These are phyloP conservation scores for Indicator indicator DNA, from an alignment of 2,113 vertebrate genomes.

Conservation along the genomic window DNA sequence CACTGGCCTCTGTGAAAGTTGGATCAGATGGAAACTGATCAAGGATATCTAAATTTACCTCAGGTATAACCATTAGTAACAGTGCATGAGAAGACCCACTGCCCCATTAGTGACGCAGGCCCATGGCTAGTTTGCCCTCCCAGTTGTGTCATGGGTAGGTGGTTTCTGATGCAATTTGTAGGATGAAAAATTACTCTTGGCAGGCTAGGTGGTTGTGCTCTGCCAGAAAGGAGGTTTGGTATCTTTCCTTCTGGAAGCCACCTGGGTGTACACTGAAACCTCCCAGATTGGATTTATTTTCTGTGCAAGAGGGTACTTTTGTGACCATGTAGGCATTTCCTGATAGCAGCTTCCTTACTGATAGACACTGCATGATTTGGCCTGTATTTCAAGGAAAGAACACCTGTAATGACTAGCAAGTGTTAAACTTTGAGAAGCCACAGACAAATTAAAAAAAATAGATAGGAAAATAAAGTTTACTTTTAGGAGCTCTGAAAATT, in stretches of 20 bases:
- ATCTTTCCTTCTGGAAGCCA: background rate
- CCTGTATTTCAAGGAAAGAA: background rate
- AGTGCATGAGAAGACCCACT: background rate
- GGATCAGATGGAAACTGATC: background rate
- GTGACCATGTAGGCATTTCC: background rate
- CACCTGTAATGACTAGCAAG: background rate
- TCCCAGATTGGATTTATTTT: background rate
- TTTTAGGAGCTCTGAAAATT: background rate
- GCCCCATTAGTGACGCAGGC: accelerated
- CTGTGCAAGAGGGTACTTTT: background rate
- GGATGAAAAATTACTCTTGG: background rate
- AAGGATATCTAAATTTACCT: background rate
- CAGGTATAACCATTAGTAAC: background rate
- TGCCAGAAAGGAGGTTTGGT: background rate
- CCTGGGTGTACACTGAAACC: background rate
- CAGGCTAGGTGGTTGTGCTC: background rate
- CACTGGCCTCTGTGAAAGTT: background rate
- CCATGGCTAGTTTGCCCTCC: background rate
- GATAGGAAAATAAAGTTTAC: background rate
- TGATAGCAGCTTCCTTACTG: background rate
- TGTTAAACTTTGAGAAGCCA: background rate
- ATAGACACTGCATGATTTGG: background rate
- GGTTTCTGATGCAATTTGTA: background rate
- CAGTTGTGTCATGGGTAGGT: accelerated
- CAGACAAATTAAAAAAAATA: background rate